A percentile compares a stretch with the other conserved stretches of the same genome.
Conservation (phyloP, 2,888 invertebrate genomes). For the Serrognathus titanus region DNA sequence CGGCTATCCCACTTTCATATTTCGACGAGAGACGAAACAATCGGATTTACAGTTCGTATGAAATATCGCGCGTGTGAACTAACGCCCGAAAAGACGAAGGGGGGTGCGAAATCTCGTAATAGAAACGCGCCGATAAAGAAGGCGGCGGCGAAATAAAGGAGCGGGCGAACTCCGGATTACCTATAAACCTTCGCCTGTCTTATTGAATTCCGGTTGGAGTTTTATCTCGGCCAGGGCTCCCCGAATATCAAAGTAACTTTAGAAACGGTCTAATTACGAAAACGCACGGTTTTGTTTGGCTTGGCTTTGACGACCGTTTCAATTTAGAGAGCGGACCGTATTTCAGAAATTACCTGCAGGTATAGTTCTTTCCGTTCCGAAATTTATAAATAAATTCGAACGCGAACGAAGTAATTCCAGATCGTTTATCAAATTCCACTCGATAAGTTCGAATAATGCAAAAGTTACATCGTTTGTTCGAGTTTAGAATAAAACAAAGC, state of each 20-base stretch:
- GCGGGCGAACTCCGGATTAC: constrained; percentile 26
- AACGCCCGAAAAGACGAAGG: too few relatives aligned
- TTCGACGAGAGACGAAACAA: too few relatives aligned
- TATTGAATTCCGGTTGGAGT: constrained; percentile 34
- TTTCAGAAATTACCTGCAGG: too few relatives aligned
- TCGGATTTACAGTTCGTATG: too few relatives aligned
- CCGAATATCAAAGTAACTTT: constrained; percentile 24
- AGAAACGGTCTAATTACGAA: constrained; percentile 27
- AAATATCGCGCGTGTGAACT: too few relatives aligned
- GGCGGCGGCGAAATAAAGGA: constrained; percentile 23
- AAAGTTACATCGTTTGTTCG: background rate
- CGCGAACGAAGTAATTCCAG: too few relatives aligned
- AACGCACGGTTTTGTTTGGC: constrained; percentile 9
- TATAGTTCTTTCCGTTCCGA: too few relatives aligned
- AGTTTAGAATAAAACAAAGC: constrained; percentile 10
- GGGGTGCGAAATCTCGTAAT: background rate
- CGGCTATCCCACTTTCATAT: too few relatives aligned
- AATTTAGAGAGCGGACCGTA: background rate
- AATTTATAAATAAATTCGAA: too few relatives aligned
- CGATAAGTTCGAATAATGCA: too few relatives aligned
- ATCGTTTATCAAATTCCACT: too few relatives aligned
- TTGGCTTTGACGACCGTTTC: background rate
- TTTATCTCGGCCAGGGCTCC: constrained; percentile 13
- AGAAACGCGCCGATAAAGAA: constrained; percentile 12
- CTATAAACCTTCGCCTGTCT: constrained; percentile 32